Percentiles rank a stretch among this genome's conserved stretches.
phyloP scores from a whole-genome alignment of 2,797 vertebrate genomes.

The Lagocephalus sceleratus region DNA sequence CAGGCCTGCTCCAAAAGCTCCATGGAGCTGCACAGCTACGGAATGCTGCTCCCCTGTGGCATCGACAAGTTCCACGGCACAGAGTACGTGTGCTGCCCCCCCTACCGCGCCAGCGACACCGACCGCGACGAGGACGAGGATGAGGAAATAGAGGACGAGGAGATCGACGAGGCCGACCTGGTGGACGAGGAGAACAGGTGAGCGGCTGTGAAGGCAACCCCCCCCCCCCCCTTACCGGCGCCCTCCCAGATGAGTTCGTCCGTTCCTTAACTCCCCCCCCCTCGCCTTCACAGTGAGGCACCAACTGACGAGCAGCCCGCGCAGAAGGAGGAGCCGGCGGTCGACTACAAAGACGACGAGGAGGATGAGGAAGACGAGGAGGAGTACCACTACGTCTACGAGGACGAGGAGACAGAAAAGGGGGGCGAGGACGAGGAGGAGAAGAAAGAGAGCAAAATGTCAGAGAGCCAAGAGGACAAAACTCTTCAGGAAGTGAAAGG shows the following conservation, averaged over 20 bases:
- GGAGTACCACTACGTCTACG: slow-evolving; percentile 76
- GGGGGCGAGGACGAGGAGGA: slow-evolving; percentile 81
- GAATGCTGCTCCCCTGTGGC: slow-evolving; percentile 94
- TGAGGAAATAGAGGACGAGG: slow-evolving; percentile 79
- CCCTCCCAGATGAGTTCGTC: slow-evolving; percentile 60
- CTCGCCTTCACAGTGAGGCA: slow-evolving; percentile 52
- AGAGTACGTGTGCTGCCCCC: slow-evolving; percentile 94
- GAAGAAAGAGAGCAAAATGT: slow-evolving; percentile 70
- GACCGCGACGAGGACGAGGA: slow-evolving; percentile 72
- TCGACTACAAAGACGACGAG: slow-evolving; percentile 73
- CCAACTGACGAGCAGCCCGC: slow-evolving; percentile 69
- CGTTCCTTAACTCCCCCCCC: slow-evolving; percentile 31
- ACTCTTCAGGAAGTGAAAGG: slow-evolving; percentile 90
- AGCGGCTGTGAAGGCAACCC: slow-evolving; percentile 6
- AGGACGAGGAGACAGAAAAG: slow-evolving; percentile 76
- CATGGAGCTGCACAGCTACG: slow-evolving; percentile 89
- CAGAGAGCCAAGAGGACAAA: slow-evolving; percentile 74
- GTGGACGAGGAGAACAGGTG: slow-evolving; percentile 71
- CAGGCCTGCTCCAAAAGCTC: slow-evolving; percentile 88
- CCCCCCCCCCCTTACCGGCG: too few species aligned
- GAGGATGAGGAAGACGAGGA: slow-evolving; percentile 80
- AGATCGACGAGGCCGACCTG: slow-evolving; percentile 65
- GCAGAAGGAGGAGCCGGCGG: slow-evolving; percentile 72
- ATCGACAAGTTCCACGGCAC: slow-evolving; percentile 92
- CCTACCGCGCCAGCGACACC: slow-evolving; percentile 64